Conservation (phyloP, 2,888 invertebrate species). For the Periphyllus acericola region DNA sequence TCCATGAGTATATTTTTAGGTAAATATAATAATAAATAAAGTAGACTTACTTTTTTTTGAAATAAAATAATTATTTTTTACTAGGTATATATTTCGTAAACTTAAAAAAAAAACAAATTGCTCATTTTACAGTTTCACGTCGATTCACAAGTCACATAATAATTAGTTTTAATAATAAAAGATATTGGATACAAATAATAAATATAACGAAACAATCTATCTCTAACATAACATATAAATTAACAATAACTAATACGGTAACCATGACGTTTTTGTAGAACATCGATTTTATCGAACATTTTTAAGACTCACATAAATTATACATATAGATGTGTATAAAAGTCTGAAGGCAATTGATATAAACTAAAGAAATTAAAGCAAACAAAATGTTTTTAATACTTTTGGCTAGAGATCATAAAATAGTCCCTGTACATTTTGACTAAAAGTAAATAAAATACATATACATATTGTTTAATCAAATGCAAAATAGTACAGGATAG, state of each 20-base stretch:
- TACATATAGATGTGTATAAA: not conserved
- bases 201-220: not conserved
- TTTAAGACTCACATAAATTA: not conserved
- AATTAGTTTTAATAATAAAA: not conserved
- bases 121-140: too few species aligned
- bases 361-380: not conserved
- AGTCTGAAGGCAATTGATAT: not conserved
- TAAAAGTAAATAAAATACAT: not conserved
- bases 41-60: too few species aligned
- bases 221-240: not conserved
- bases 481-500: too few species aligned
- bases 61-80: too few species aligned
- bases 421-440: not conserved
- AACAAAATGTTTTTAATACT: constrained; percentile 9
- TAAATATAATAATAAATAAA: too few species aligned
- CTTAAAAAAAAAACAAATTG: too few species aligned
- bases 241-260: too few species aligned
- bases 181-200: not conserved
- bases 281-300: not conserved
- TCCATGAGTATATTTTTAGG: too few species aligned
- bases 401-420: constrained; percentile 28
- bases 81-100: too few species aligned
- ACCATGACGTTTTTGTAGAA: too few species aligned
- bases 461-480: not conserved
- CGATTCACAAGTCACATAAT: too few species aligned